Conservation (phyloP, 1,140 invertebrate genomes). For the Temnothorax curvispinosus region DNA sequence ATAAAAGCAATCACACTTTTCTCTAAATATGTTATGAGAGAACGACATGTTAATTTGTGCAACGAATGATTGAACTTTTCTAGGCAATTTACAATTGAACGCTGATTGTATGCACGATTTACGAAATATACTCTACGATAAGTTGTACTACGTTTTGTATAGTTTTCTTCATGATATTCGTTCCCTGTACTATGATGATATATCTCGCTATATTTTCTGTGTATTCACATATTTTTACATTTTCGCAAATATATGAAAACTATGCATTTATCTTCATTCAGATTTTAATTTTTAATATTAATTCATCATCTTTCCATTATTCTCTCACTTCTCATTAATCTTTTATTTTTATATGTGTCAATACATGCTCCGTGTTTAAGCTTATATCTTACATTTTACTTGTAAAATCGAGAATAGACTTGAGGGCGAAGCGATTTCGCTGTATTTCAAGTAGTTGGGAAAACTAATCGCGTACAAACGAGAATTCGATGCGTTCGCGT, state of each 20-base stretch:
- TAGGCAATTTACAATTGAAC: slow-evolving; percentile 49
- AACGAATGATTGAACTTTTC: slow-evolving; percentile 18
- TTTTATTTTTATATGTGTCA: background rate
- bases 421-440: background rate
- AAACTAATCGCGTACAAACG: background rate
- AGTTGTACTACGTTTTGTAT: slow-evolving; percentile 12
- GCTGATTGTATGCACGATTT: slow-evolving; percentile 17
- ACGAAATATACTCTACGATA: slow-evolving; percentile 41
- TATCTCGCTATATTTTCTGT: background rate
- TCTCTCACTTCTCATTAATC: background rate
- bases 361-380: background rate
- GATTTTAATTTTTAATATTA: background rate
- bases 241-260: background rate
- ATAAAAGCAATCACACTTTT: background rate
- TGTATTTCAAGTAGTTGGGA: too few relatives aligned
- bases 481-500: background rate
- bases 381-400: background rate
- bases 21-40: slow-evolving; percentile 3
- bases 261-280: background rate
- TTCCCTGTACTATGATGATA: background rate
- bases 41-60: slow-evolving; percentile 2
- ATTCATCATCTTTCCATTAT: background rate
- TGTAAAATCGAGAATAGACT: background rate
- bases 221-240: background rate
- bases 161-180: background rate